Evolutionary conservation across 1,140 invertebrate species (phyloP), one percentile per base, ranked within the genome.

Genomic region (Zaprionus gabonicus): DNA sequence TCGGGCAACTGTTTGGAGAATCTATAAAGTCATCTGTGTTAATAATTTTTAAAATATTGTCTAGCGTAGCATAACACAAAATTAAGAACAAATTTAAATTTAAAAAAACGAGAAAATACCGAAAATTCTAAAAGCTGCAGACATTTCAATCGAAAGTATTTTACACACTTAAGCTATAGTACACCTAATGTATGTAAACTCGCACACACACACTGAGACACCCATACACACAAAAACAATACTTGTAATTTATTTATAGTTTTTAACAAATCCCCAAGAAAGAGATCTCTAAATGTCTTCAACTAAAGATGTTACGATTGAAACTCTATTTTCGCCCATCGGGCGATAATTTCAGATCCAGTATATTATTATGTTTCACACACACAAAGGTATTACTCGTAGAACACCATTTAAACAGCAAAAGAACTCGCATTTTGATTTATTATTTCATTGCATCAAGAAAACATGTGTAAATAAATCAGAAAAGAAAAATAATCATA

Each of bases 21-120:
- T 76, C 60, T 84, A 92, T 88, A 92, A 92, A 92, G 91, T 92
- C 91, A 92, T 92, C 91, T 92, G 91, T 92, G 91, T 92, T 92
- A 92, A 90, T 92, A 92, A 90, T 91, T 90, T 91, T 91, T 82
- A 91, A 90, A 80, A 86, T 91, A 87, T 81, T 87, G 88, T 87
- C 81, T 87, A 91, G 82, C 74, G 77, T 90, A 90, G 86, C 74
- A 68, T 88, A 76, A 87, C 66, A 71, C 78, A 85, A 12, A 84
- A 56, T 20, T 76, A 72, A 65, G 79, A 68, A 71, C 67, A 80
- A 85, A 68, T 60, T 55, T 70, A 56, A 62, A 69, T 69, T 28
- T 36, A 64, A 68, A 59, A 59, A 59, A 20, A 44, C 20, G 25
- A 56, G 23, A 12, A 25, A 25, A 66, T 44, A 53, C 46, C 20